Evolutionary conservation across 2,113 vertebrate genomes (phyloP).

Genomic region (Anarrhichthys ocellatus): DNA sequence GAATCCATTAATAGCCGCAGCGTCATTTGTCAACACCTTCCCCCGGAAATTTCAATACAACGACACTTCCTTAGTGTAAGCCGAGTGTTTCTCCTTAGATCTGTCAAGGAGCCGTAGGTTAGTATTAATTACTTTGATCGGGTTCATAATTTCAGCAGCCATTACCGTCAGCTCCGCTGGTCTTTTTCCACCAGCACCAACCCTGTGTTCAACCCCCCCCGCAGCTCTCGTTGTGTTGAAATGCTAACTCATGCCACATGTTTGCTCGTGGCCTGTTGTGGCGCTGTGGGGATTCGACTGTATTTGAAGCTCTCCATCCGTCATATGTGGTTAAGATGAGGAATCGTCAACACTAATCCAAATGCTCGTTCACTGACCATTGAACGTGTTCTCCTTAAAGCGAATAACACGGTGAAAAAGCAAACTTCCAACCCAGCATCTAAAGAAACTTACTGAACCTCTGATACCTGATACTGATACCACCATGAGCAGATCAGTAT

Average conservation of each 20-base stretch:
- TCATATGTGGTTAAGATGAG: constrained; percentile 54
- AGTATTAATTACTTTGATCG: neutral
- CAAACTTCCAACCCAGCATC: neutral
- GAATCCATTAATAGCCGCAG: neutral
- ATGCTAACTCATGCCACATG: neutral
- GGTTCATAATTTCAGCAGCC: neutral
- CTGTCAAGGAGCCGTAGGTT: neutral
- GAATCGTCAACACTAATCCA: constrained; percentile 55
- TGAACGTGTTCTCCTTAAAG: constrained; percentile 47
- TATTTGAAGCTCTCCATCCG: constrained; percentile 39
- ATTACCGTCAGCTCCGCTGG: neutral
- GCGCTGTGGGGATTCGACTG: constrained; percentile 32
- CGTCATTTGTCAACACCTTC: neutral
- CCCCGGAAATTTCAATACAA: neutral
- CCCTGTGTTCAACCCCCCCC: constrained; percentile 30
- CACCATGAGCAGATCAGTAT: constrained; percentile 39
- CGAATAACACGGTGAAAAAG: constrained; percentile 34
- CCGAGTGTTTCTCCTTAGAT: neutral
- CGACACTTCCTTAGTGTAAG: neutral
- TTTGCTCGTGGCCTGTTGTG: constrained; percentile 27
- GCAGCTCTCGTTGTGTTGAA: neutral
- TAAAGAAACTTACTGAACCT: neutral
- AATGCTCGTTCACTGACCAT: constrained; percentile 46
- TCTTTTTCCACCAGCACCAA: neutral
- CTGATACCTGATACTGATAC: constrained; percentile 17